Evolutionary conservation across 2,888 invertebrate genomes (phyloP), one percentile per base, ranked within the genome.

Genomic region (Dyspetes luteomarginatus): DNA sequence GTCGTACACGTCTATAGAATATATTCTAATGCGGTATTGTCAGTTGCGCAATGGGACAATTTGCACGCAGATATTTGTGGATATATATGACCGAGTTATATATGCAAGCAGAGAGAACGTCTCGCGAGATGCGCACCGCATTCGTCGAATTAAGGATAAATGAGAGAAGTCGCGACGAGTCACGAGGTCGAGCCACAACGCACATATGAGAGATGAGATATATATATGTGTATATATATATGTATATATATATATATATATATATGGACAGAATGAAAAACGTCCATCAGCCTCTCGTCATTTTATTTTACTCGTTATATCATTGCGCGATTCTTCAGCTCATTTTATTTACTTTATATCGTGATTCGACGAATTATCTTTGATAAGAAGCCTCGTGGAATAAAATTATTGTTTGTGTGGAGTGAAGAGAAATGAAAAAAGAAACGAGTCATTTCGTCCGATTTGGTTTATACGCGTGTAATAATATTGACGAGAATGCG

Each of bases 131-230:
- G n/a, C n/a, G n/a, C n/a, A n/a, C n/a, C n/a, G 73, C 43, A 52
- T 43, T 62, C 76, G 56, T 72, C 81, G 68, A 81, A 81, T 81
- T 81, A 81, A 81, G 81, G 81, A 76, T 77, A 81, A 81, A 81
- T 76, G 80, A 81, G 76, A 80, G 72, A 81, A 81, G 76, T 76
- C 76, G 67, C 72, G 41, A 48, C 75, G 80, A 76, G 67, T 71
- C 69, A 48, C 71, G 76, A 81, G 81, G 81, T 73, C 76, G 55
- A 73, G 65, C 73, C 68, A 64, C 68, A 50, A 55, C 60, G 41
- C 75, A 58, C 68, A 55, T 45, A 45, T 30, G 69, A 64, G 9
- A 19, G 60, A 69, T 36, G 22, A 19, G n/a, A 19, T 28, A 55
- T 30, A 50, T 50, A 65, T 17, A 30, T 55, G 28, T 43, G 19